A percentile compares a stretch with the other conserved stretches of the same genome.
phyloP scores from a whole-genome alignment of 2,888 invertebrate species.

The Trachelus troglodyta region DNA sequence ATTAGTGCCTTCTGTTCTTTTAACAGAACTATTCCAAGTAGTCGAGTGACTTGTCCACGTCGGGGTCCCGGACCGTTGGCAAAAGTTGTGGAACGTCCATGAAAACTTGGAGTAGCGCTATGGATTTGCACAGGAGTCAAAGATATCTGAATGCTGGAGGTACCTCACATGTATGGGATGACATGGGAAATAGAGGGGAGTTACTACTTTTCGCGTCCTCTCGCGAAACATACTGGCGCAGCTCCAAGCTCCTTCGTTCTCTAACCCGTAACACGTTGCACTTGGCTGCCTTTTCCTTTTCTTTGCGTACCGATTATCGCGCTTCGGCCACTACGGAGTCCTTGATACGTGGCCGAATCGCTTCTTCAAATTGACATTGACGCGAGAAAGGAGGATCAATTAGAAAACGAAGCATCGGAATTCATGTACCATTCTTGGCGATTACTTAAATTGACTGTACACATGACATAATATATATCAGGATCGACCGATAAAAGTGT shows the following conservation, averaged over 20 bases:
- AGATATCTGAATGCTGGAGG: not conserved
- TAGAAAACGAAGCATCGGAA: not conserved
- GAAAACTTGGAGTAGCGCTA: not conserved
- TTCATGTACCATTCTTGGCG: not conserved
- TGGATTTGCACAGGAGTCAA: not conserved
- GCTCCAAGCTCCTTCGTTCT: slow-evolving; percentile 26
- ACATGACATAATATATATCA: not conserved
- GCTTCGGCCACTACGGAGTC: not conserved
- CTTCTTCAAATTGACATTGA: not conserved
- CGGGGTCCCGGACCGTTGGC: not conserved
- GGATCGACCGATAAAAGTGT: not conserved
- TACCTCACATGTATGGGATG: not conserved
- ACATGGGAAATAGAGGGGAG: not conserved
- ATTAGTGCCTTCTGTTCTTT: not conserved
- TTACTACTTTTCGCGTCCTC: not conserved
- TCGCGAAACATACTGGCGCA: slow-evolving; percentile 29
- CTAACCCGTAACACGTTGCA: not conserved
- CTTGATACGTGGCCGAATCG: not conserved
- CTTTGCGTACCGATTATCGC: not conserved
- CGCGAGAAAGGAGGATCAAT: not conserved
- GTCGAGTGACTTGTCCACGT: not conserved
- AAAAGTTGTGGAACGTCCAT: not conserved
- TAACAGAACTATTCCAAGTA: not conserved
- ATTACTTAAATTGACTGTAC: not conserved
- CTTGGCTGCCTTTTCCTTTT: not conserved